These are phyloP conservation scores for Aldrovandia affinis DNA, from an alignment of 2,797 vertebrate genomes.

Conservation along the genomic window DNA sequence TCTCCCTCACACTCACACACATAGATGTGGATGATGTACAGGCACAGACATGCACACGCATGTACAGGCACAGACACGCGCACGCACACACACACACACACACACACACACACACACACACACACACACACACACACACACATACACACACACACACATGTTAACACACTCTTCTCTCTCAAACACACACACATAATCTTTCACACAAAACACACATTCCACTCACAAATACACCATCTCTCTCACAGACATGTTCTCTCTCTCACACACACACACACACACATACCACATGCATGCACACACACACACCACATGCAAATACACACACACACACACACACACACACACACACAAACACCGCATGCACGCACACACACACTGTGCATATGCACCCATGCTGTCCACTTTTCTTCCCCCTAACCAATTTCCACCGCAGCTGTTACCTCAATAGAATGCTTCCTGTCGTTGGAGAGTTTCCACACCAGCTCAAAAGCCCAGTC, in stretches of 20 bases:
- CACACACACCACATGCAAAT: no score
- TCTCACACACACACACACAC: background rate
- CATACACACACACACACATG: no score
- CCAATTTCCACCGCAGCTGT: background rate
- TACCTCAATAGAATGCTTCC: constrained; percentile 4
- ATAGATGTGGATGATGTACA: no score
- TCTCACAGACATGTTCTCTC: background rate
- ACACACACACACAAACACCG: no score
- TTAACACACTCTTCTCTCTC: background rate
- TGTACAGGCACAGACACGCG: no score
- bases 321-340: background rate
- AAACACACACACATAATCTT: background rate
- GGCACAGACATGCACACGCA: no score
- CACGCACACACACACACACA: background rate
- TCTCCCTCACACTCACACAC: background rate
- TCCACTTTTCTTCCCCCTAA: background rate
- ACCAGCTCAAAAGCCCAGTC: constrained; percentile 1
- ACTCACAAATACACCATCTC: background rate
- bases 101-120: background rate
- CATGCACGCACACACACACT: no score
- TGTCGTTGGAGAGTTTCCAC: background rate
- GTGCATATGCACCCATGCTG: no score
- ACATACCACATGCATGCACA: no score
- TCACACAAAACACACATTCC: constrained; percentile 1
- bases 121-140: background rate